phyloP scores from a whole-genome alignment of 2,888 invertebrate species.

The Pyrocoelia pectoralis region DNA sequence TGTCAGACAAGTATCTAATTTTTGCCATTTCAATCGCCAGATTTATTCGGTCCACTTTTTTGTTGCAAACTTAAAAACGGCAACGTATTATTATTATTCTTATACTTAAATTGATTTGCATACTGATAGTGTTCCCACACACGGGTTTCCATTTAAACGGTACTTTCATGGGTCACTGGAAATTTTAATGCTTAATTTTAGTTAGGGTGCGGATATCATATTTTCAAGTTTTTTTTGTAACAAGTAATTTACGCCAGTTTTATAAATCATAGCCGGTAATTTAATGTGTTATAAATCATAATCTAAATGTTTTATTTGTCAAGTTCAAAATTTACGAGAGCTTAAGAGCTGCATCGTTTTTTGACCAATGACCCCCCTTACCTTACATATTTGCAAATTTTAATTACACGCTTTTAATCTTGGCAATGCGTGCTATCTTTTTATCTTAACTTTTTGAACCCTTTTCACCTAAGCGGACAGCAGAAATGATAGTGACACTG shows the following conservation, averaged over 20 bases:
- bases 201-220: conserved; percentile 2
- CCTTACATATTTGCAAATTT: background rate
- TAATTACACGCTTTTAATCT: background rate
- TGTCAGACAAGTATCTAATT: background rate
- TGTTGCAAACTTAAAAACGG: background rate
- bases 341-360: background rate
- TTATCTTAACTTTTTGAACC: background rate
- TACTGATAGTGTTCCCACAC: conserved; percentile 4
- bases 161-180: conserved; percentile 5
- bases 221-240: background rate
- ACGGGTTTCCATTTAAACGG: conserved; percentile 8
- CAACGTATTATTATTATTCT: conserved; percentile 10
- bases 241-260: background rate
- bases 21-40: background rate
- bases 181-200: conserved; percentile 3
- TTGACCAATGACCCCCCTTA: background rate
- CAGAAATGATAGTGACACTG: background rate
- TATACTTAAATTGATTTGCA: conserved; percentile 11
- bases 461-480: background rate
- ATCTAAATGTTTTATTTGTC: background rate
- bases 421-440: background rate
- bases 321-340: background rate
- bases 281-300: conserved; percentile 2
- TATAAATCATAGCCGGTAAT: background rate
- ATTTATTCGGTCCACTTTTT: background rate